Base-by-base conservation (phyloP, 2,797 vertebrate genomes). In the Phalloptychus januarius region DNA sequence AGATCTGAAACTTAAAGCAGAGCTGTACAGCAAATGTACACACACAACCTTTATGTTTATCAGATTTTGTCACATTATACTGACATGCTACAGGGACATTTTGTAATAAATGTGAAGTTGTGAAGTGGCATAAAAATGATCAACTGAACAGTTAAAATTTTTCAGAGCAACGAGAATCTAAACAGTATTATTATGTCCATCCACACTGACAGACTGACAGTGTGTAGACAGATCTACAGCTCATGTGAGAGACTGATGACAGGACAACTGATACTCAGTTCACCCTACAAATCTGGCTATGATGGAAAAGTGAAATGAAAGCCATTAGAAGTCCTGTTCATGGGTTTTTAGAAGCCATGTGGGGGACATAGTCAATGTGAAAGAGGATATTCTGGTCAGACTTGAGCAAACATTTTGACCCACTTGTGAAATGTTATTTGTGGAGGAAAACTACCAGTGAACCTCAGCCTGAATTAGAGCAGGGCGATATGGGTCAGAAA, bases 1-100 rank as follows among this genome's bases (percentile, higher is more conserved):
- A 84, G 80, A 42, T 28, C 18, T 6, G 12, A 71, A 90, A 87
- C 13, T 8, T 12, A 72, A 89, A 86, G 83, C 77, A 82, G 79
- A 48, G 71, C 73, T 56, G 65, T n/a, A 23, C 54, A 89, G 81
- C 52, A 80, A 84, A 79, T 76, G 25, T 28, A n/a, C 42, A 28
- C 28, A 56, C 40, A 45, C 13, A 28, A 45, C 25, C 13, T 42
- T 28, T 40, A n/a, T 20, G 20, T 69, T n/a, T n/a, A 25, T 7
- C 23, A 16, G 18, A 45, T 44, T 33, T 45, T 28, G 25, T 70
- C 42, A 44, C 13, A 18, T 71, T 71, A 45, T 25, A 28, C 1
- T 28, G 44, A 45, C 42, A 71, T 0, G 28, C 42, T 45, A 70
- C 40, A 70, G 10, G 33, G 61, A 23, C 11, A 31, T 31, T 31